Conservation (phyloP, 2,888 invertebrate genomes). For the Cerceris rybyensis region DNA sequence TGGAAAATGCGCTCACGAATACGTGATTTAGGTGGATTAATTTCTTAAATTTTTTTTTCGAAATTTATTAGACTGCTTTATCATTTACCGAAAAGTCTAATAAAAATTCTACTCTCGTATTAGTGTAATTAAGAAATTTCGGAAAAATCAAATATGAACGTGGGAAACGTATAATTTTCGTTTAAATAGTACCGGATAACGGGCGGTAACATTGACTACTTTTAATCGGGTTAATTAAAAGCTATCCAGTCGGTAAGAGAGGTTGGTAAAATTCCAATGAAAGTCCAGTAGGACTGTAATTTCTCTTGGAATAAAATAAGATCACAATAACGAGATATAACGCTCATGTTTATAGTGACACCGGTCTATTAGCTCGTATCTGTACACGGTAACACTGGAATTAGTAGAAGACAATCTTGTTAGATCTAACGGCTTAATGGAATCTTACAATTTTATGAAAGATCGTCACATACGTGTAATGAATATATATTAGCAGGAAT, state of each 20-base stretch:
- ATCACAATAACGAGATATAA: neutral
- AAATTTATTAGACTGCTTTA: no score
- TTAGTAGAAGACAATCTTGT: neutral
- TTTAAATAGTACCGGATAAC: no score
- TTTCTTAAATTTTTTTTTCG: no score
- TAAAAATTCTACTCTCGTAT: no score
- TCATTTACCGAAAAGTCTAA: no score
- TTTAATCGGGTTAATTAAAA: neutral
- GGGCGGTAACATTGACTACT: no score
- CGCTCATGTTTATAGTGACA: neutral
- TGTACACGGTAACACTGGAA: neutral
- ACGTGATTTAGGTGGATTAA: no score
- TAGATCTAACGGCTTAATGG: neutral
- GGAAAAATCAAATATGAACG: no score
- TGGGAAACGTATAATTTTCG: no score
- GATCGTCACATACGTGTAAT: neutral
- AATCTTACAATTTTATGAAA: neutral
- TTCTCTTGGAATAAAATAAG: neutral
- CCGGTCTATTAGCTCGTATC: neutral
- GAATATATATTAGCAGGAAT: no score
- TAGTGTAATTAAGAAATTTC: no score
- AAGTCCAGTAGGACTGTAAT: slow-evolving; percentile 2
- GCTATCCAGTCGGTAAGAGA: neutral
- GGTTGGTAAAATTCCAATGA: neutral
- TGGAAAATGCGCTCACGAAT: no score